Evolutionary conservation across 1,140 invertebrate genomes (phyloP).

Genomic region (Phenacoccus solenopsis): DNA sequence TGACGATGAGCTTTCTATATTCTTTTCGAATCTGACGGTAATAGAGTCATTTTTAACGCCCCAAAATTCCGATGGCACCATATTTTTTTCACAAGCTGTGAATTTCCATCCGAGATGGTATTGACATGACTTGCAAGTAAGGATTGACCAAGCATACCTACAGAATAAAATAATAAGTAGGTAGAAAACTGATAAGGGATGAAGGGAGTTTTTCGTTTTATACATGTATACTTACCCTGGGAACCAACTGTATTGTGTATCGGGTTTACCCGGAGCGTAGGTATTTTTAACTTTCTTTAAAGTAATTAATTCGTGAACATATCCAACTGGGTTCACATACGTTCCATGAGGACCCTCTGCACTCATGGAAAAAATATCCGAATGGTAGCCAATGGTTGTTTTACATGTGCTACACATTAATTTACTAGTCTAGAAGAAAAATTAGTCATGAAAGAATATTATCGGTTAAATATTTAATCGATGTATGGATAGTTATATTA

Average conservation of each 20-base stretch:
- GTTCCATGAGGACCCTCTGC: conserved; percentile 64
- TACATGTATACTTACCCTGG: conserved; percentile 47
- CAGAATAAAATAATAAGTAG: conserved; percentile 21
- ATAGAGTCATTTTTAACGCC: conserved; percentile 40
- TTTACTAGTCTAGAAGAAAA: conserved; percentile 36
- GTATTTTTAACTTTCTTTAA: conserved; percentile 49
- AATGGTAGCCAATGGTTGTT: conserved; percentile 46
- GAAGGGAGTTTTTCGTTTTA: not conserved
- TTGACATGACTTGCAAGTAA: conserved; percentile 48
- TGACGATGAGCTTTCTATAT: not conserved
- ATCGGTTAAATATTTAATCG: not conserved
- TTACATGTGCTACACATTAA: conserved; percentile 52
- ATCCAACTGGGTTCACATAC: conserved; percentile 66
- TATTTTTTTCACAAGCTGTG: conserved; percentile 42
- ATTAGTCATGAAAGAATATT: conserved; percentile 8
- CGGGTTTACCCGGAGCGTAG: conserved; percentile 40
- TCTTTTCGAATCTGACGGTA: not conserved
- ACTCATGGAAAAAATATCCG: conserved; percentile 67
- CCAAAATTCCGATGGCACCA: conserved; percentile 56
- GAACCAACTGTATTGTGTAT: conserved; percentile 68
- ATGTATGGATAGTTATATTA: too few species aligned
- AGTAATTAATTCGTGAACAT: conserved; percentile 71
- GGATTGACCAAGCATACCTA: conserved; percentile 69
- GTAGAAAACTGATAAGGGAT: not conserved
- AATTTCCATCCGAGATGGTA: conserved; percentile 70